phyloP scores from a whole-genome alignment of 2,113 vertebrate genomes.

The Aldabrachelys gigantea region DNA sequence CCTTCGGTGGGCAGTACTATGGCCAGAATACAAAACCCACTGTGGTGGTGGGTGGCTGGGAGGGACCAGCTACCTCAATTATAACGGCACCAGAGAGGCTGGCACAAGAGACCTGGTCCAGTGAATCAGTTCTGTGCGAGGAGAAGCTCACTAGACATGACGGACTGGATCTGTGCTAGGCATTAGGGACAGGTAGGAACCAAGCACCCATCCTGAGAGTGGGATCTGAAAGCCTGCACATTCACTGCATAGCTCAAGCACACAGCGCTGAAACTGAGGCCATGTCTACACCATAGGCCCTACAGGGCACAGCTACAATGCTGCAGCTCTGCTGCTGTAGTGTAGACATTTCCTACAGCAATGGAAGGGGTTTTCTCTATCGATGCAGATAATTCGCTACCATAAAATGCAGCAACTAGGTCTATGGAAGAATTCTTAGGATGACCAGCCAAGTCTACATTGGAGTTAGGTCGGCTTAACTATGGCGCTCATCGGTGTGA shows the following conservation, averaged over 20 bases:
- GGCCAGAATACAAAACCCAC: rapidly evolving
- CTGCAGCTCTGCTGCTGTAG: not conserved
- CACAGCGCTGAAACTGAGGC: not conserved
- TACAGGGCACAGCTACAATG: not conserved
- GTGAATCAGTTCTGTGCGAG: not conserved
- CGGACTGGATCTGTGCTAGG: not conserved
- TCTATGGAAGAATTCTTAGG: not conserved
- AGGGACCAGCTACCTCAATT: rapidly evolving
- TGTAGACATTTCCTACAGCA: not conserved
- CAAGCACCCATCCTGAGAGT: not conserved
- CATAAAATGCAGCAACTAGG: not conserved
- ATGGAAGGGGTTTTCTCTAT: not conserved
- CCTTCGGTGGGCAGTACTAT: rapidly evolving
- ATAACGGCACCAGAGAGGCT: not conserved
- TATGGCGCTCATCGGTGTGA: not conserved
- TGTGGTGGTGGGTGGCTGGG: rapidly evolving
- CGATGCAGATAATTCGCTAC: not conserved
- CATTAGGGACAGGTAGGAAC: not conserved
- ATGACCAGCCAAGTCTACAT: not conserved
- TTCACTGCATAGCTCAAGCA: not conserved
- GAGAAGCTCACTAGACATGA: not conserved
- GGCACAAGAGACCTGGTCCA: not conserved
- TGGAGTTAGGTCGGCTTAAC: not conserved
- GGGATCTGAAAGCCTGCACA: not conserved
- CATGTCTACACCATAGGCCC: not conserved